A percentile compares a stretch with the other conserved stretches of the same genome.
phyloP scores from a whole-genome alignment of 2,113 vertebrate species.

The Neodon shergylaensis region DNA sequence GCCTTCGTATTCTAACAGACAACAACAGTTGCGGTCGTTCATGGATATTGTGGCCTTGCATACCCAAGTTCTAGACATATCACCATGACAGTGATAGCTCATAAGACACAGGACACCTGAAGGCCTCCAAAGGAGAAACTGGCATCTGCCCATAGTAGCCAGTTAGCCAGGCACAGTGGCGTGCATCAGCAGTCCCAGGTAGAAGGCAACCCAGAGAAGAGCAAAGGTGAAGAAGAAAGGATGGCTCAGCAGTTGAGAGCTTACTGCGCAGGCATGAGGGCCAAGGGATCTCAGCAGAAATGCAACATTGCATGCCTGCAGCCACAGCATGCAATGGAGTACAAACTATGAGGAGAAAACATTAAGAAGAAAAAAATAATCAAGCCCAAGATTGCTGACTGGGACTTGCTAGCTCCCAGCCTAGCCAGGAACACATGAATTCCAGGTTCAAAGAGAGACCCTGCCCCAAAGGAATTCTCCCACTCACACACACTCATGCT shows the following conservation, averaged over 20 bases:
- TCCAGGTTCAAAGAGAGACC: neutral
- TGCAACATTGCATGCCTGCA: neutral
- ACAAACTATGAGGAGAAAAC: neutral
- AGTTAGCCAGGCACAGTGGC: neutral
- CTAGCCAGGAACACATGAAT: neutral
- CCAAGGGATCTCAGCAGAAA: neutral
- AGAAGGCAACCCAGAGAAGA: neutral
- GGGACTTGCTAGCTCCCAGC: neutral
- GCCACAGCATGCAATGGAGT: too few relatives aligned
- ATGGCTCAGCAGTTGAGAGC: neutral
- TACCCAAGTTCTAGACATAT: neutral
- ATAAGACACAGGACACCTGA: neutral
- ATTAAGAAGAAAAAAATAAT: neutral
- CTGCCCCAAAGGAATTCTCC: neutral
- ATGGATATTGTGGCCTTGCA: neutral
- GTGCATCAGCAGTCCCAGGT: neutral
- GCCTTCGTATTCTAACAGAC: neutral
- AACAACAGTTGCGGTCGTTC: neutral
- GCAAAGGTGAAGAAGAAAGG: neutral
- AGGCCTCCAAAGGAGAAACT: neutral
- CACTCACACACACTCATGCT: neutral
- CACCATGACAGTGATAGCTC: neutral
- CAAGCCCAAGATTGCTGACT: too few relatives aligned
- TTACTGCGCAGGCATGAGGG: neutral
- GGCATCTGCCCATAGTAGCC: neutral